phyloP scores from a whole-genome alignment of 2,113 vertebrate genomes.

The Chauna torquata region DNA sequence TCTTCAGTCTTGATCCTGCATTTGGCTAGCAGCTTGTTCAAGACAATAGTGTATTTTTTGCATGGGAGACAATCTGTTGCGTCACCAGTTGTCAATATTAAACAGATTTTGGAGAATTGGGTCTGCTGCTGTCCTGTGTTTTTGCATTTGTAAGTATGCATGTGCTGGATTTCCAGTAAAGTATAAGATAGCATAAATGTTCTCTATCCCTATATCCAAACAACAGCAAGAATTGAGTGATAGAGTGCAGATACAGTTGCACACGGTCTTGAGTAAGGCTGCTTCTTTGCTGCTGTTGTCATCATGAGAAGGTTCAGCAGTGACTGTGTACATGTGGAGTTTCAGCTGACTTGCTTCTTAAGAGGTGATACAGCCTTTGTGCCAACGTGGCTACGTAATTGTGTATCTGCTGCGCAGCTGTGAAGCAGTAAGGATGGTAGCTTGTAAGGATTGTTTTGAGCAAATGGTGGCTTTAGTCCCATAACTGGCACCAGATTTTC shows the following conservation, averaged over 20 bases:
- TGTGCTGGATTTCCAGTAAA: not conserved
- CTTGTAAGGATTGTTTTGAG: not conserved
- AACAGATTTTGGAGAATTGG: not conserved
- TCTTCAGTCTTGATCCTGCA: not conserved
- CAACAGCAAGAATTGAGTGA: not conserved
- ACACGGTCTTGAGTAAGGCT: not conserved
- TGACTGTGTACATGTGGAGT: rapidly evolving
- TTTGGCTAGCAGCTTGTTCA: not conserved
- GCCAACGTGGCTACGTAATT: rapidly evolving
- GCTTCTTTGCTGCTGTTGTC: not conserved
- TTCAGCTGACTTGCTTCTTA: not conserved
- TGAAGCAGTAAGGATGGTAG: not conserved
- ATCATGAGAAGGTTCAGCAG: not conserved
- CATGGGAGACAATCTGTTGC: not conserved
- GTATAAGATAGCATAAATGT: not conserved
- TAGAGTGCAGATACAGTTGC: not conserved
- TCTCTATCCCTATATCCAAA: not conserved
- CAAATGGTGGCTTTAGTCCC: not conserved
- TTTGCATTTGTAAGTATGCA: not conserved
- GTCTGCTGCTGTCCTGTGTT: not conserved
- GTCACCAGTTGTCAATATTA: not conserved
- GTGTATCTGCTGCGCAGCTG: not conserved
- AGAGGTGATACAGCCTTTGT: not conserved
- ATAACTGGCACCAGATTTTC: not conserved
- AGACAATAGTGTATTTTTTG: not conserved